A percentile compares a stretch with the other conserved stretches of the same genome.
phyloP scores from a whole-genome alignment of 2,113 vertebrate species.

The Lepidothrix coronata region DNA sequence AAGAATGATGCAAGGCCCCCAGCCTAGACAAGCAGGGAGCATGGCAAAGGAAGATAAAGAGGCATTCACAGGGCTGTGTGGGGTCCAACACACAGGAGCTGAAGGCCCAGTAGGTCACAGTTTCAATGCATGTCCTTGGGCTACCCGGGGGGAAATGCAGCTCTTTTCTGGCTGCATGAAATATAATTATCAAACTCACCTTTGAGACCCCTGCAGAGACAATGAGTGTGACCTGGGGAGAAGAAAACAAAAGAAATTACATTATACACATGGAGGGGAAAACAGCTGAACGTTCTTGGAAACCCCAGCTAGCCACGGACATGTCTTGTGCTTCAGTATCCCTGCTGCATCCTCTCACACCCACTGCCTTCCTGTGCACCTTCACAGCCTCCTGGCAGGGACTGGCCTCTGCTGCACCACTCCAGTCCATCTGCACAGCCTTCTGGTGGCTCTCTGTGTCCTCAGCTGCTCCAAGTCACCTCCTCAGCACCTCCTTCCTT shows the following conservation, averaged over 20 bases:
- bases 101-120: not conserved
- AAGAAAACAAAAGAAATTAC: not conserved
- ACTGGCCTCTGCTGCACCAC: not conserved
- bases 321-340: fast-evolving
- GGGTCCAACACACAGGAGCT: not conserved
- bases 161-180: not conserved
- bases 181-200: not conserved
- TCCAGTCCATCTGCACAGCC: not conserved
- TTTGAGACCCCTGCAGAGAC: not conserved
- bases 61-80: slow-evolving; percentile 41
- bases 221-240: not conserved
- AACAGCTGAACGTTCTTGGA: not conserved
- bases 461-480: not conserved
- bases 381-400: not conserved
- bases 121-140: not conserved
- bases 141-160: not conserved
- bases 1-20: slow-evolving; percentile 37
- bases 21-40: not conserved
- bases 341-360: not conserved
- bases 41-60: slow-evolving; percentile 11
- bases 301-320: not conserved
- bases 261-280: not conserved
- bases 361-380: not conserved
- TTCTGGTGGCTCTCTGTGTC: not conserved
- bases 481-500: not conserved